Conservation (phyloP, 1,140 invertebrate species). For the Caerostris darwini region DNA sequence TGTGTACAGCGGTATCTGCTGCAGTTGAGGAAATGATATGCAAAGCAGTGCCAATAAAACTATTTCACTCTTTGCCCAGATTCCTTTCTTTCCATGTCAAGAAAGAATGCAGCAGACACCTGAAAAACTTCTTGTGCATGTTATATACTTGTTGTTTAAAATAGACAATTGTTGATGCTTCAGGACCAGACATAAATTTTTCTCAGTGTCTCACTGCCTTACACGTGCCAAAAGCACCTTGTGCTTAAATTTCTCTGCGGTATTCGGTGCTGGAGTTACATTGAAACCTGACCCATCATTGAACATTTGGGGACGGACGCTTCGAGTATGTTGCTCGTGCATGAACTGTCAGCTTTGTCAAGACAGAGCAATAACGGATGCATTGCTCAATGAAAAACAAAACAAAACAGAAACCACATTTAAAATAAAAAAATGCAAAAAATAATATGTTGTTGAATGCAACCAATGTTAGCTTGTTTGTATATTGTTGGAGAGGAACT, state of each 20-base stretch:
- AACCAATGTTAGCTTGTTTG: constrained; percentile 78
- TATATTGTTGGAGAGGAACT: constrained; percentile 77
- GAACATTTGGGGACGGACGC: constrained; percentile 22
- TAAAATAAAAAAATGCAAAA: constrained; percentile 57
- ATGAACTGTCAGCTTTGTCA: constrained; percentile 70
- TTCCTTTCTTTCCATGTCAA: constrained; percentile 24
- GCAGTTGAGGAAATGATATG: constrained; percentile 25
- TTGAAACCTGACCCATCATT: constrained; percentile 22
- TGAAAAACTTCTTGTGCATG: constrained; percentile 38
- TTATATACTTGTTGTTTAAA: constrained; percentile 70
- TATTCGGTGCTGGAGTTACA: constrained; percentile 76
- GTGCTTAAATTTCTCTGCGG: constrained; percentile 75
- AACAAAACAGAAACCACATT: constrained; percentile 72
- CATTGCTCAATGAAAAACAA: constrained; percentile 78
- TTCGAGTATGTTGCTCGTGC: constrained; percentile 31
- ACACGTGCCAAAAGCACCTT: constrained; percentile 78
- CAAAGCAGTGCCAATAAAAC: constrained; percentile 1
- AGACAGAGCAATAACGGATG: constrained; percentile 78
- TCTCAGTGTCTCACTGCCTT: constrained; percentile 78
- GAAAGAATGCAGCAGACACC: constrained; percentile 63
- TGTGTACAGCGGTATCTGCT: constrained; percentile 60
- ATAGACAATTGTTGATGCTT: constrained; percentile 69
- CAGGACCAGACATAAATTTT: constrained; percentile 74
- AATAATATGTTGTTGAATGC: constrained; percentile 74
- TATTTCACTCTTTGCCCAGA: constrained; percentile 21